Base-by-base conservation (phyloP, 2,113 vertebrate species). In the Cyphomyrus discorhynchus region DNA sequence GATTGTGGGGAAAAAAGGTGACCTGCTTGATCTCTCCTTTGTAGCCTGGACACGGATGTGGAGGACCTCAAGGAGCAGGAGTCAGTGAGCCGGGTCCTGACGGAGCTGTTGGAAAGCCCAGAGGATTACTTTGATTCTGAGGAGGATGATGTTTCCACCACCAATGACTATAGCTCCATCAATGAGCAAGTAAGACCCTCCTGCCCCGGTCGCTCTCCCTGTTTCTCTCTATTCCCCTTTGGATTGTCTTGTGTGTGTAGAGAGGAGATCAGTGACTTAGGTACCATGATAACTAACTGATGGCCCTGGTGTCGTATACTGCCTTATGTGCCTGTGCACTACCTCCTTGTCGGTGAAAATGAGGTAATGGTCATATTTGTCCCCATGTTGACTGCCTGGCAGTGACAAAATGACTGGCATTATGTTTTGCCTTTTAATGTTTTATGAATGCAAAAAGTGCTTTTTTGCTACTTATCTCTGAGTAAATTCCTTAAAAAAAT, bases 131-230 rank as follows among this genome's bases (percentile, higher is more conserved):
- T 99, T 94, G 98, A 99, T 93, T 97, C 97, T 88, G 97, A 97
- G 19, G 98, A 99, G 89, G 98, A 99, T 91, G 98, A 98, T 91
- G 96, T 99, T 94, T 98, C 98, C 94, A 97, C 97, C 91, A 97
- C 96, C 88, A 99, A 99, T 92, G 98, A 99, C 95, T 97, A 98
- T 94, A 98, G 98, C 96, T 99, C 98, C 93, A 96, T 98, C 95
- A 99, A 98, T 62, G 98, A 98, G 91, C 98, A 98, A 97, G 98
- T 98, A 92, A 95, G 94, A 91, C 2, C 70, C 39, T 39, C 46
- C 56, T n/a, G 5, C 24, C 53, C 46, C 46, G 7, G 24, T 53
- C 66, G 3, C 46, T 80, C 17, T 80, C 24, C 82, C 5, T 56
- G 3, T 83, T 52, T 39, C 17, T 6, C 49, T 35, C 45, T n/a